Base-by-base conservation (phyloP, 64 coral and sea anemone genomes). In the Stichodactyla mertensii region DNA sequence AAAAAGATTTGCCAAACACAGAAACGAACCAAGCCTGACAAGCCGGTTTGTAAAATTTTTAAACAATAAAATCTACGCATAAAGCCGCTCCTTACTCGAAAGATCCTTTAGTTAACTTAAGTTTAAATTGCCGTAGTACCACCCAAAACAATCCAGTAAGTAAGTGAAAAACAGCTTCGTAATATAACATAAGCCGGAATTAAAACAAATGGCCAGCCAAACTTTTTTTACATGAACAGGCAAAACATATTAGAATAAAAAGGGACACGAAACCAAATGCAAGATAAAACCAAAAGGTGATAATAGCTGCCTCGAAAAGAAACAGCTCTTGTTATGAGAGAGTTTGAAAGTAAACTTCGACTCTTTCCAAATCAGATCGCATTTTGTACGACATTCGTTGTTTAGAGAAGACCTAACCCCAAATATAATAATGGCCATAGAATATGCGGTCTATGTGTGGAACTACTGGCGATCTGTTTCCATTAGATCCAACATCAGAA, bases 401-500 rank as follows among this genome's bases (percentile, higher is more conserved):
- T 80, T 55, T 78, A 51, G 24, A 80, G 67, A 70, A 57, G 61
- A 90, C 69, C 57, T 23, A 62, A 80, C 27, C 78, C 52, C 15
- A 52, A 81, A 71, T 9, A 9, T 22, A 5, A 54, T 52, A 81
- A 55, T 66, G 19, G 62, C 52, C 15, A 52, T 52, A 55, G 53
- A 81, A 81, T 81, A 55, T 55, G 78, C 16, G 51, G 52, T 81
- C 51, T 81, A 31, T 80, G 19, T 53, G 54, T 52, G 20, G 19
- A 81, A 81, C 54, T 51, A 20, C 15, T 81, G 51, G 16, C 78
- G 16, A 81, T 81, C 78, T 81, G 78, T 81, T 81, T 20, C 78
- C 15, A 19, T 55, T 81, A n/a, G 16, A 81, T 1, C 78, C 16
- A 13, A 22, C 55, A 81, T 54, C 52, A 81, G 6, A 81, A 81